phyloP scores from a whole-genome alignment of 2,113 vertebrate species.

The Ranitomeya variabilis region DNA sequence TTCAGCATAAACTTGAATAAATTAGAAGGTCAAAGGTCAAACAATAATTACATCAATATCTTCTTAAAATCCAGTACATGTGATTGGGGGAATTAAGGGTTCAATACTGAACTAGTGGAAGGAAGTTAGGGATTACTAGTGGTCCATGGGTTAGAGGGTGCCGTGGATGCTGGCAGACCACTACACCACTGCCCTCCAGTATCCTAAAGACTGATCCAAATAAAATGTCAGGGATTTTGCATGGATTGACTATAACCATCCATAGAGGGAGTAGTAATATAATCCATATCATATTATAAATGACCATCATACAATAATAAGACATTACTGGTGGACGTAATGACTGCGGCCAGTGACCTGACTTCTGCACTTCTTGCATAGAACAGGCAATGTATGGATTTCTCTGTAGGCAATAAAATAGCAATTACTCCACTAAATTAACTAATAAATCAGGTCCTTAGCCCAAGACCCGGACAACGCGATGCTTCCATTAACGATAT shows the following conservation, averaged over 20 bases:
- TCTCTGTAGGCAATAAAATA: conserved; percentile 4
- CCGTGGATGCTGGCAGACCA: no score
- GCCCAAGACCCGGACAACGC: not conserved
- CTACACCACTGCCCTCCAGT: not conserved
- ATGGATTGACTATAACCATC: not conserved
- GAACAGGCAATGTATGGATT: not conserved
- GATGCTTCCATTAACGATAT: conserved; percentile 12
- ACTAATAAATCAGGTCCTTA: conserved; percentile 17
- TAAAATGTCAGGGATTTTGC: not conserved
- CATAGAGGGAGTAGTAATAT: not conserved
- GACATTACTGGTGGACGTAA: not conserved
- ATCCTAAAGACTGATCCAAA: not conserved
- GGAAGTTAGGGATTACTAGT: no score
- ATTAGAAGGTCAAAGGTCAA: no score
- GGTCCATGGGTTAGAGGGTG: no score
- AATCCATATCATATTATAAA: not conserved
- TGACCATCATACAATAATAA: not conserved
- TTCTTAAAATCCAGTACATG: no score
- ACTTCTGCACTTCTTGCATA: not conserved
- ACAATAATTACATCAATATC: no score
- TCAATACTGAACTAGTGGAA: no score
- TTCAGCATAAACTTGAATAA: no score
- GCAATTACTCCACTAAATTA: conserved; percentile 30
- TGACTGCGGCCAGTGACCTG: not conserved
- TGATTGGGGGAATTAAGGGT: no score